Evolutionary conservation across 2,113 vertebrate species (phyloP).

Genomic region (Oenanthe melanoleuca): DNA sequence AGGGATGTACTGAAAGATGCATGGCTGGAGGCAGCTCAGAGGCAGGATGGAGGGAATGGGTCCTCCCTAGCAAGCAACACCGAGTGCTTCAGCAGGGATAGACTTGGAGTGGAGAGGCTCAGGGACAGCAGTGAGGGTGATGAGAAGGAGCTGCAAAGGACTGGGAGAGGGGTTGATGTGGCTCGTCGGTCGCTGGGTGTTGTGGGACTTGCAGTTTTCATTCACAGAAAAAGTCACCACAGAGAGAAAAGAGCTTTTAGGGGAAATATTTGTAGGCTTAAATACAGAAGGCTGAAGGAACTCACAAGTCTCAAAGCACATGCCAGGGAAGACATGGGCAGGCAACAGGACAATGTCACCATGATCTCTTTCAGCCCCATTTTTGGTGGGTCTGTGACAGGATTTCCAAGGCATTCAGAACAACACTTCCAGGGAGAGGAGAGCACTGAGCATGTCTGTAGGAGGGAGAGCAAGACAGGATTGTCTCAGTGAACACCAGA

Average conservation of each 20-base stretch:
- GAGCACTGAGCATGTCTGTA: not conserved
- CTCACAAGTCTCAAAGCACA: not conserved
- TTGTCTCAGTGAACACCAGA: not conserved
- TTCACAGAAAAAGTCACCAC: not conserved
- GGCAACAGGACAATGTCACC: not conserved
- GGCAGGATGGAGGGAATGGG: not conserved
- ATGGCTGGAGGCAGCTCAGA: not conserved
- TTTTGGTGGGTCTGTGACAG: not conserved
- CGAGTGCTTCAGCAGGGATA: not conserved
- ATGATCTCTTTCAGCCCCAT: not conserved
- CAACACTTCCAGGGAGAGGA: not conserved
- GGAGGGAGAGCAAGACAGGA: fast-evolving
- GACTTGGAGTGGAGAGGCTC: not conserved
- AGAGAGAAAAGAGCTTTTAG: not conserved
- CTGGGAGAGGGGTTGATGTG: not conserved
- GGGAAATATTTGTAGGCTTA: not conserved
- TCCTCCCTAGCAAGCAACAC: not conserved
- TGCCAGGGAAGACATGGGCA: not conserved
- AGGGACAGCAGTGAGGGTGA: not conserved
- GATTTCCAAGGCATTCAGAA: not conserved
- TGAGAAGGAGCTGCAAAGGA: not conserved
- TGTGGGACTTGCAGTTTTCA: not conserved
- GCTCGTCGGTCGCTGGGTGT: fast-evolving
- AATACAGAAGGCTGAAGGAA: not conserved
- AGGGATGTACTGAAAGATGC: not conserved